Conservation (phyloP, 1,140 invertebrate genomes). For the Zaprionus davidi region DNA sequence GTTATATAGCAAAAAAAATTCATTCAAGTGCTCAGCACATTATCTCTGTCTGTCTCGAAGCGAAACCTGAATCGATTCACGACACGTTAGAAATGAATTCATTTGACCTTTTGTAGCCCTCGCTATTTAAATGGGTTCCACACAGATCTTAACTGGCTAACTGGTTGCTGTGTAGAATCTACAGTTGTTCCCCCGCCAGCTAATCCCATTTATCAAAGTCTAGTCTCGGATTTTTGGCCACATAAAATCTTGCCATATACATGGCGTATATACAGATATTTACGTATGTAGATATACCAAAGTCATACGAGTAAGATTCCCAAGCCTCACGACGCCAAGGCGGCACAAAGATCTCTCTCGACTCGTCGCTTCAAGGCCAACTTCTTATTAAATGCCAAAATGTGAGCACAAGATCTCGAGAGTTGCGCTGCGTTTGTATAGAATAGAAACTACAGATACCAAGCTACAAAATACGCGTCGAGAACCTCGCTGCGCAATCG, state of each 20-base stretch:
- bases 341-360: conserved; percentile 15
- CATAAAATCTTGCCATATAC: background rate
- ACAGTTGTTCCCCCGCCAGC: conserved; percentile 28
- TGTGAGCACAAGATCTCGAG: conserved; percentile 52
- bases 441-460: conserved; percentile 52
- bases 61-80: background rate
- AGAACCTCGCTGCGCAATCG: background rate
- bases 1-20: background rate
- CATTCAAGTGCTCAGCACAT: background rate
- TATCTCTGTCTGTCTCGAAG: background rate
- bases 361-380: conserved; percentile 76
- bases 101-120: conserved; percentile 2
- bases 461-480: conserved; percentile 23
- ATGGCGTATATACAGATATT: too few relatives aligned
- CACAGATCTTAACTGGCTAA: conserved; percentile 12
- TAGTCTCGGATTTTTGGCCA: conserved; percentile 26
- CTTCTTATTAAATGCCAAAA: conserved; percentile 81
- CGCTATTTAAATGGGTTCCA: background rate
- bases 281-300: too few relatives aligned
- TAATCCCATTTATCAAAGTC: conserved; percentile 59
- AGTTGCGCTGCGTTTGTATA: conserved; percentile 6
- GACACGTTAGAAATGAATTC: background rate
- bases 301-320: conserved; percentile 22
- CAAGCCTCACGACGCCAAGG: conserved; percentile 9
- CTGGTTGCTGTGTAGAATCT: conserved; percentile 26